phyloP scores from a whole-genome alignment of 2,797 vertebrate species.

The Karalla daura region DNA sequence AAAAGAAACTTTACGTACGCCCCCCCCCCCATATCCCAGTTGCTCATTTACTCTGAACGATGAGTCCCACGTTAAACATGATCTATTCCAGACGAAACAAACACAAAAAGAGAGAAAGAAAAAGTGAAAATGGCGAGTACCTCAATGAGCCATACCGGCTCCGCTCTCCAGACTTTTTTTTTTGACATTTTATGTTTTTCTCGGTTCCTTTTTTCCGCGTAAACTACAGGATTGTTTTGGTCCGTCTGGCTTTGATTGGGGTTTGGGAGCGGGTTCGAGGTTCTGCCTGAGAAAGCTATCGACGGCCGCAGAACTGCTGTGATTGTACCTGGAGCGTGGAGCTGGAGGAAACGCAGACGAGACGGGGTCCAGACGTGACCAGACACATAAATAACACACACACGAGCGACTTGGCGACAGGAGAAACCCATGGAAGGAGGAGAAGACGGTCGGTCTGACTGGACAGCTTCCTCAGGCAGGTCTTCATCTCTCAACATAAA shows the following conservation, averaged over 20 bases:
- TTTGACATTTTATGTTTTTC: conserved; percentile 25
- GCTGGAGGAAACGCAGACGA: conserved; percentile 1
- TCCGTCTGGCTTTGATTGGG: conserved; percentile 62
- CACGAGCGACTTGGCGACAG: conserved; percentile 25
- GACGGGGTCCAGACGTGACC: conserved; percentile 18
- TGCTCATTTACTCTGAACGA: conserved; percentile 46
- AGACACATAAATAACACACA: conserved; percentile 42
- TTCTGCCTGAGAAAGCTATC: conserved; percentile 64
- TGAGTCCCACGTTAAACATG: conserved; percentile 49
- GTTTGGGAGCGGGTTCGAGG: conserved; percentile 35
- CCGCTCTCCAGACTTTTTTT: conserved; percentile 22
- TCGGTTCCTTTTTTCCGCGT: conserved; percentile 31
- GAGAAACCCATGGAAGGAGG: neutral
- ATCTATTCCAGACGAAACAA: conserved; percentile 38
- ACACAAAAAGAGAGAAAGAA: conserved; percentile 9
- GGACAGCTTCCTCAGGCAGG: conserved; percentile 65
- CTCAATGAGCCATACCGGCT: conserved; percentile 27
- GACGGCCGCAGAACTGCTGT: neutral
- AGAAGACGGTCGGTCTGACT: conserved; percentile 26
- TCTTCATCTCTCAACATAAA: conserved; percentile 57
- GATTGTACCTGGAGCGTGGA: conserved; percentile 37
- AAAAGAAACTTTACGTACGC: conserved; percentile 43
- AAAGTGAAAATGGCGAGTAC: conserved; percentile 44
- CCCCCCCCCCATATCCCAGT: conserved; percentile 51
- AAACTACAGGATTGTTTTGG: conserved; percentile 73